A percentile compares a stretch with the other conserved stretches of the same genome.
Evolutionary conservation across 2,113 vertebrate species (phyloP).

Genomic region (Lasiurus borealis): DNA sequence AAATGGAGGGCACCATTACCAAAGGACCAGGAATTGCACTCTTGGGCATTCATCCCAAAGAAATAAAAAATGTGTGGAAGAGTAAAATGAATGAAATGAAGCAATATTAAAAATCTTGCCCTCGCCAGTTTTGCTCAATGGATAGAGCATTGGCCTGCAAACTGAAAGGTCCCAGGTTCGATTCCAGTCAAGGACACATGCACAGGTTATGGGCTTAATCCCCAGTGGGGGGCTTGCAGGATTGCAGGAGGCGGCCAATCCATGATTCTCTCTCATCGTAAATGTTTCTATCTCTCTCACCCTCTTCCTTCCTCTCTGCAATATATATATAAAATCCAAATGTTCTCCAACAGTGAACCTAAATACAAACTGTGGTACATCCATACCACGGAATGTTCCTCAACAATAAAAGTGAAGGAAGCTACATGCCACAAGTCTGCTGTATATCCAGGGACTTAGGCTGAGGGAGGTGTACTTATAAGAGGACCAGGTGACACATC

Average conservation of each 20-base stretch:
- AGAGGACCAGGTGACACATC: background rate
- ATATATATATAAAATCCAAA: background rate
- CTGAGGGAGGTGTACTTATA: background rate
- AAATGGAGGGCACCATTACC: slow-evolving; percentile 5
- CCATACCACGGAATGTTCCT: background rate
- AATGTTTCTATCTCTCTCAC: no score
- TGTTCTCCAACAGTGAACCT: background rate
- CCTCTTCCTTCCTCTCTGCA: no score
- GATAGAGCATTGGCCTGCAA: no score
- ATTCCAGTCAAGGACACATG: no score
- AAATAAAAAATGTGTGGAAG: slow-evolving; percentile 23
- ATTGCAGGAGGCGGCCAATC: no score
- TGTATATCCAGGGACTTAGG: background rate
- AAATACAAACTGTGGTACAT: background rate
- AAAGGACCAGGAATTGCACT: background rate
- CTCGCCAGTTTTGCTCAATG: no score
- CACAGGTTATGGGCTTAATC: no score
- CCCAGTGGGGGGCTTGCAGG: no score
- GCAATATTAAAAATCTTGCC: background rate
- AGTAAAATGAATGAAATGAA: background rate
- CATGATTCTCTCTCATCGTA: no score
- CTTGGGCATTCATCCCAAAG: background rate
- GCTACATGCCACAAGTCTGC: background rate
- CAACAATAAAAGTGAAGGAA: background rate
- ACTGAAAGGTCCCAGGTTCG: no score